These are phyloP conservation scores for Labrus mixtus DNA, from an alignment of 2,113 vertebrate species.

Conservation along the genomic window DNA sequence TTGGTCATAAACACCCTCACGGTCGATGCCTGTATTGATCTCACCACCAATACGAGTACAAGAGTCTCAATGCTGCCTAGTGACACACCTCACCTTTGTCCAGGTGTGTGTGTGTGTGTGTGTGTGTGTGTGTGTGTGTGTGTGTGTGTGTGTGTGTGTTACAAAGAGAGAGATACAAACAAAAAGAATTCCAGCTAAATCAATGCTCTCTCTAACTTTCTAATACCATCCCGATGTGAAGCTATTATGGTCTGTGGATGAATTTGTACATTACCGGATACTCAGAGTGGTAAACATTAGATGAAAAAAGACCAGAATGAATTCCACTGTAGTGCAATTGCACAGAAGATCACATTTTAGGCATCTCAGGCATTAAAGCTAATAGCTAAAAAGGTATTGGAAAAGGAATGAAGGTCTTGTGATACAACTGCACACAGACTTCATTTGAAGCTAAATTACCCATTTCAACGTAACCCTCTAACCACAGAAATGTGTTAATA, in stretches of 20 bases:
- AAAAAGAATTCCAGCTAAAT: conserved; percentile 26
- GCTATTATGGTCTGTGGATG: conserved; percentile 9
- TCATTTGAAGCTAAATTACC: conserved; percentile 73
- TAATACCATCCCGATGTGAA: conserved; percentile 21
- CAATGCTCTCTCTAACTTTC: conserved; percentile 27
- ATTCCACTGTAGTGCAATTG: conserved; percentile 32
- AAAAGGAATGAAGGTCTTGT: conserved; percentile 60
- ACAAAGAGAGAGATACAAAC: background rate
- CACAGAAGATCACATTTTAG: conserved; percentile 47
- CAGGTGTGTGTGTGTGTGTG: conserved; percentile 4
- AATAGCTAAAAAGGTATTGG: conserved; percentile 61
- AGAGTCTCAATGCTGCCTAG: conserved; percentile 26
- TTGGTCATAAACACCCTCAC: conserved; percentile 47
- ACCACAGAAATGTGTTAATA: conserved; percentile 66
- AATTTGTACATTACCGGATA: conserved; percentile 17
- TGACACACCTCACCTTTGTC: conserved; percentile 37
- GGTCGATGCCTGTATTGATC: conserved; percentile 48
- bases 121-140: background rate
- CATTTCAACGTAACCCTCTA: conserved; percentile 63
- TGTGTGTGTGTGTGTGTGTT: background rate
- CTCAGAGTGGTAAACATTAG: conserved; percentile 21
- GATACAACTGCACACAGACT: conserved; percentile 54
- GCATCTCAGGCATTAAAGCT: conserved; percentile 53
- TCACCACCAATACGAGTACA: conserved; percentile 34
- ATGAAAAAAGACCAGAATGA: conserved; percentile 25